Conservation (phyloP, 2,113 vertebrate species). For the Megaleporinus macrocephalus region DNA sequence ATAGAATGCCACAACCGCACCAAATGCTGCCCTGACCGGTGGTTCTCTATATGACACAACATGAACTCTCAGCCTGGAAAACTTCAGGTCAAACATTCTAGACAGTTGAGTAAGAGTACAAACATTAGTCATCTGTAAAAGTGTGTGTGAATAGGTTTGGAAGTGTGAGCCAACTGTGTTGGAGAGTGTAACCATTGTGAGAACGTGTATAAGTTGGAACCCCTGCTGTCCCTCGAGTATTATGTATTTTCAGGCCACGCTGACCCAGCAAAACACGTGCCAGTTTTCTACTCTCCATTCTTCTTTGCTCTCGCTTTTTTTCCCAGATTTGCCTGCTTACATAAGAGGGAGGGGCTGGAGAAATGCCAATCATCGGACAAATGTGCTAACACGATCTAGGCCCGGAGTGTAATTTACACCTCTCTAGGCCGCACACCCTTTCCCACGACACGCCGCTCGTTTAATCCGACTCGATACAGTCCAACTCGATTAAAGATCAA, state of each 20-base stretch:
- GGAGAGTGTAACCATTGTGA: conserved; percentile 59
- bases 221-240: conserved; percentile 38
- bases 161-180: conserved; percentile 56
- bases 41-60: conserved; percentile 15
- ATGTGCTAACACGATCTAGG: conserved; percentile 54
- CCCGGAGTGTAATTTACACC: conserved; percentile 55
- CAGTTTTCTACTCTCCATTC: neutral
- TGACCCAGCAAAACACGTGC: conserved; percentile 58
- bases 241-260: conserved; percentile 45
- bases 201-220: conserved; percentile 56
- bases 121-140: conserved; percentile 50
- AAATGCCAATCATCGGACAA: conserved; percentile 56
- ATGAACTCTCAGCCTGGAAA: conserved; percentile 22
- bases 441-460: conserved; percentile 56
- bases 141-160: conserved; percentile 33
- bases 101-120: conserved; percentile 33
- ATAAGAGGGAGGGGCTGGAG: conserved; percentile 53
- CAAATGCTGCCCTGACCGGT: neutral
- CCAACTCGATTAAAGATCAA: conserved; percentile 17
- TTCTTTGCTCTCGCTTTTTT: neutral
- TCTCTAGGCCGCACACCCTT: conserved; percentile 19
- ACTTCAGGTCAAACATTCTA: conserved; percentile 16
- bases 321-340: conserved; percentile 10
- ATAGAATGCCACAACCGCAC: conserved; percentile 24
- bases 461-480: neutral